Conservation (phyloP, 2,888 invertebrate species). For the Nasonovia ribisnigri region DNA sequence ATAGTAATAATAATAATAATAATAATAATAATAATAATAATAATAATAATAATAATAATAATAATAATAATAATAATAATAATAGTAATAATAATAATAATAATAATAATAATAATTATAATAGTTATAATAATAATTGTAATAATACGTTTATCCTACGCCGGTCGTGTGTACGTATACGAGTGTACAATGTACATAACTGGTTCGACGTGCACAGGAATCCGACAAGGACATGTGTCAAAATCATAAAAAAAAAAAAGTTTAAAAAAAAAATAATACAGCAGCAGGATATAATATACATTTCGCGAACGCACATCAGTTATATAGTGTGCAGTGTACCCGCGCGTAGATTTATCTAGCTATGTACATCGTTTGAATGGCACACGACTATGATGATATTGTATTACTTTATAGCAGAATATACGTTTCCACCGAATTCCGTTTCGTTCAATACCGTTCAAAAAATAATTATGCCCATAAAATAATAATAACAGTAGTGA, state of each 20-base stretch:
- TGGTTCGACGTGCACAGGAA: slow-evolving; percentile 8
- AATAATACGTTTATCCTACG: background rate
- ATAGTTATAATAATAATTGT: background rate
- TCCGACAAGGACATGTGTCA: slow-evolving; percentile 37
- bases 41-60: background rate
- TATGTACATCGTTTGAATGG: background rate
- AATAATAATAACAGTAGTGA: background rate
- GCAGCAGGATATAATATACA: background rate
- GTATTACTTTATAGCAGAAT: background rate
- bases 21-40: background rate
- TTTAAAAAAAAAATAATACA: background rate
- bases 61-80: background rate
- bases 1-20: background rate
- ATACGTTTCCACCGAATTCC: background rate
- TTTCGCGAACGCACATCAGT: background rate
- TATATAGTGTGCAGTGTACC: too few species aligned
- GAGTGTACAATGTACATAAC: background rate
- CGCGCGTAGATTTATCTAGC: too few species aligned
- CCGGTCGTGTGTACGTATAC: background rate
- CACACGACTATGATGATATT: background rate
- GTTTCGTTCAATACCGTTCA: slow-evolving; percentile 7
- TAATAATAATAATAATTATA: background rate
- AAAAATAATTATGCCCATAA: background rate
- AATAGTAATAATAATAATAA: background rate
- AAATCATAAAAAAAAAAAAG: background rate